These are phyloP conservation scores for Sisor rabdophorus DNA, from an alignment of 2,113 vertebrate genomes.

Conservation along the genomic window DNA sequence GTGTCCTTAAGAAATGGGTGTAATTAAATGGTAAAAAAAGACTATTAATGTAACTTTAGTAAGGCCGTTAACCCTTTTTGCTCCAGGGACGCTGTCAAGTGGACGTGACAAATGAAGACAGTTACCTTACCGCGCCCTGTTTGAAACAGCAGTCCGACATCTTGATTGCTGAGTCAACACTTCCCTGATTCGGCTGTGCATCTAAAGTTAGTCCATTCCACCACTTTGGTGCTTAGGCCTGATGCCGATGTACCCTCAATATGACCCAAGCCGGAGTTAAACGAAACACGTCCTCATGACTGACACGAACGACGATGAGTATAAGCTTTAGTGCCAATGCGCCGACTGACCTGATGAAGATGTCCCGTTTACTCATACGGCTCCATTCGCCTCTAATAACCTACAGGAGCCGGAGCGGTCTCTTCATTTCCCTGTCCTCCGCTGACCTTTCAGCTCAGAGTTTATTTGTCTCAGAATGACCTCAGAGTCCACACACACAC, in stretches of 20 bases:
- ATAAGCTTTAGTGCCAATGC: conserved; percentile 11
- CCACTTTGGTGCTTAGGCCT: too few relatives aligned
- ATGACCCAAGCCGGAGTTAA: conserved; percentile 12
- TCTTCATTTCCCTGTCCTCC: conserved; percentile 27
- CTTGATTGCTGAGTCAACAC: too few relatives aligned
- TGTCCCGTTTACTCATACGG: background rate
- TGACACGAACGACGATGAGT: background rate
- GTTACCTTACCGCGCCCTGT: too few relatives aligned
- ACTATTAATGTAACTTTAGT: too few relatives aligned
- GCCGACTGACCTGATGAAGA: background rate
- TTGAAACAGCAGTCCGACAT: too few relatives aligned
- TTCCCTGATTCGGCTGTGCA: too few relatives aligned
- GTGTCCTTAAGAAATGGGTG: too few relatives aligned
- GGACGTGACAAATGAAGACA: too few relatives aligned
- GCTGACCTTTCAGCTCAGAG: conserved; percentile 27
- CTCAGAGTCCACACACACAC: conserved; percentile 47
- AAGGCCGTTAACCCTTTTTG: too few relatives aligned
- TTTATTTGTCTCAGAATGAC: conserved; percentile 50
- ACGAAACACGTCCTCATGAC: background rate
- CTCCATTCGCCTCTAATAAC: conserved; percentile 22
- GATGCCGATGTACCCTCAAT: conserved; percentile 5
- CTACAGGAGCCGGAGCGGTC: background rate
- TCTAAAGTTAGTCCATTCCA: too few relatives aligned
- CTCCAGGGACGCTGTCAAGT: too few relatives aligned
- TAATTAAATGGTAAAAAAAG: too few relatives aligned